Base-by-base conservation (phyloP, 2,797 vertebrate genomes). In the Buceros bicornis region DNA sequence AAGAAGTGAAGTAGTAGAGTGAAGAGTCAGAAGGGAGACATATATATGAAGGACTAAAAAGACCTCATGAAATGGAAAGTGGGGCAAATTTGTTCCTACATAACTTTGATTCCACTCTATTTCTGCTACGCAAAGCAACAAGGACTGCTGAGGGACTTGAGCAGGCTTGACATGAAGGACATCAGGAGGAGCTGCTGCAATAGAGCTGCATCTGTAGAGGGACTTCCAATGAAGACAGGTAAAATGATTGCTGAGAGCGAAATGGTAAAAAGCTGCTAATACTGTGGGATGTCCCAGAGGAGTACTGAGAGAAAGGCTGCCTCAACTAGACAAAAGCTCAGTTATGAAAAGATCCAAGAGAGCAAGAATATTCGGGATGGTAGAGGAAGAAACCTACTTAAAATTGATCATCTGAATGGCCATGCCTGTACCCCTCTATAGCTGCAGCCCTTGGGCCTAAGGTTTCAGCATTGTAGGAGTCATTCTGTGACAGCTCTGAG, bases 31-130 rank as follows among this genome's bases (percentile, higher is more conserved):
- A 84, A 70, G 40, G 65, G 21, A 71, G 13, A 21, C 3, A 17
- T 4, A 13, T 3, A 7, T 42, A 37, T 28, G 35, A 74, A 69
- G 35, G 40, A 82, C 74, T 42, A 74, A 47, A 86, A 88, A 45
- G 66, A 72, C 8, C 9, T 79, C 19, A 62, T 50, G 42, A 69
- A 86, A 76, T 26, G 6, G 3, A 81, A 76, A 90, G 15, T 28
- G 15, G 21, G 26, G 16, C 2, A 0, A 43, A 48, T 80, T 82
- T 77, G 1, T 43, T 82, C 20, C 58, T 29, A 1, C 2, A 4
- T 35, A 47, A 17, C 24, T 65, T 77, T 54, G 29, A 57, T 86
- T 95, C 43, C 18, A 22, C 24, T 45, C 0, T 0, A 37, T 29
- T 73, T 95, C 81, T 66, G 17, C 60, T 51, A 2, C 31, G 24